Evolutionary conservation across 1,140 invertebrate genomes (phyloP), one percentile per base, ranked within the genome.

Genomic region (Atta cephalotes): DNA sequence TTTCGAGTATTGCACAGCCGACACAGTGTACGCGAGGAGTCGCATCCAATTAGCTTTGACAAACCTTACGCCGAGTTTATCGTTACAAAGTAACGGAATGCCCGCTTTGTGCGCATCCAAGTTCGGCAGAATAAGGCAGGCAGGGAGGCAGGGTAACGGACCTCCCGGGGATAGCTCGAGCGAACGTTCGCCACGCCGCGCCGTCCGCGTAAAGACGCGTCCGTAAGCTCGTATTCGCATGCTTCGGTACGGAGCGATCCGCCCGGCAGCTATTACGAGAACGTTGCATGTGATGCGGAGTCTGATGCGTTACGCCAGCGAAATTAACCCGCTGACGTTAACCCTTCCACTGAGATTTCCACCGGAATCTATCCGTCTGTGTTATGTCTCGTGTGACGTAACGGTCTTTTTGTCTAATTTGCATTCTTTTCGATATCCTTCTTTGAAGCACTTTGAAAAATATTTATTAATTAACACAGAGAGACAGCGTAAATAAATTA

Each of bases 1-100:
- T 74, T 74, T 84, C 65, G 66, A 70, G 79, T 58, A 71, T 71
- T 31, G 56, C 70, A 70, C 16, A 62, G 56, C 31, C 80, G 56
- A 74, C 58, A 62, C 78, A 51, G 35, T 56, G 51, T 56, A 35
- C 56, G 25, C 80, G 70, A 84, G 70, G 51, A 84, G 80, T 84
- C 80, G 80, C 70, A 74, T 84, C 80, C 70, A 84, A 84, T 84
- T 84, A 84, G 80, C 80, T 84, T 84, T 84, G 80, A 84, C 80
- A 84, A 84, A 84, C 80, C 80, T 74, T 84, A 84, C 12, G 70
- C 80, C 56, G 39, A 76, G 80, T 84, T 84, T 84, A 84, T 84
- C 80, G 56, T 84, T 84, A 84, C 80, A 84, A 84, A 84, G 80
- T 84, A 70, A 84, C 58, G 70, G 70, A 58, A 76, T 63, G 80